These are phyloP conservation scores for Caenorhabditis afra DNA, from an alignment of 2,888 invertebrate species.

Conservation along the genomic window DNA sequence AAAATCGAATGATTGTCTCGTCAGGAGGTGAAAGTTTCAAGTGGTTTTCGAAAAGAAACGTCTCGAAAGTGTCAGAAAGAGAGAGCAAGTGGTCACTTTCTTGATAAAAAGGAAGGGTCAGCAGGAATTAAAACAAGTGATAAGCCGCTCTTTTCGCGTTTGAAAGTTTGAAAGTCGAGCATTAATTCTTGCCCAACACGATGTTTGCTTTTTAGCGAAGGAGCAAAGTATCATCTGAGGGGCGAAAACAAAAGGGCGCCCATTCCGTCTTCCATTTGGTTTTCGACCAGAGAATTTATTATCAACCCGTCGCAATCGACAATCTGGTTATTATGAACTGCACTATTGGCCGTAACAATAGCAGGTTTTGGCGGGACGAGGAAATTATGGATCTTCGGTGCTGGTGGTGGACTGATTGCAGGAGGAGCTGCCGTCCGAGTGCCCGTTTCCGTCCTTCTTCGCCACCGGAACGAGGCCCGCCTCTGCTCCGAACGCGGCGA, in stretches of 20 bases:
- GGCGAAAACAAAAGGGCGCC: constrained; percentile 22
- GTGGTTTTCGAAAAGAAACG: constrained; percentile 13
- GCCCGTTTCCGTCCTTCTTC: constrained; percentile 6
- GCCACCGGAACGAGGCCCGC: constrained; percentile 22
- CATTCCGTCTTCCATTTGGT: constrained; percentile 1
- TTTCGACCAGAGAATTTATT: constrained; percentile 33
- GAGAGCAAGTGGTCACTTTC: constrained; percentile 23
- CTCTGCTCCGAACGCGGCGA: constrained; percentile 50
- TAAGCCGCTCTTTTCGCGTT: constrained; percentile 10
- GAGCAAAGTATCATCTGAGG: constrained; percentile 21
- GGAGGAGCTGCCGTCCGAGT: constrained; percentile 37
- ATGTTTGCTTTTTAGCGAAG: constrained; percentile 13
- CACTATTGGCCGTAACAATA: constrained; percentile 14
- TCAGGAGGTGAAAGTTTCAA: background rate
- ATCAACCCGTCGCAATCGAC: constrained; percentile 31
- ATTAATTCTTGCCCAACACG: background rate
- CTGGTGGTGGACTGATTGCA: constrained; percentile 53
- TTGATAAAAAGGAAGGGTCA: constrained; percentile 10
- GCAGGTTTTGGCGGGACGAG: background rate
- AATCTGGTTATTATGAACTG: constrained; percentile 16
- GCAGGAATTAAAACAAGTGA: background rate
- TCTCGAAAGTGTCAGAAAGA: constrained; percentile 5
- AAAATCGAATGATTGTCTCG: constrained; percentile 25
- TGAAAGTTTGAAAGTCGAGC: constrained; percentile 9
- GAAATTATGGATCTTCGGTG: constrained; percentile 41